Evolutionary conservation across 2,113 vertebrate genomes (phyloP).

Genomic region (Centropus unirufus): DNA sequence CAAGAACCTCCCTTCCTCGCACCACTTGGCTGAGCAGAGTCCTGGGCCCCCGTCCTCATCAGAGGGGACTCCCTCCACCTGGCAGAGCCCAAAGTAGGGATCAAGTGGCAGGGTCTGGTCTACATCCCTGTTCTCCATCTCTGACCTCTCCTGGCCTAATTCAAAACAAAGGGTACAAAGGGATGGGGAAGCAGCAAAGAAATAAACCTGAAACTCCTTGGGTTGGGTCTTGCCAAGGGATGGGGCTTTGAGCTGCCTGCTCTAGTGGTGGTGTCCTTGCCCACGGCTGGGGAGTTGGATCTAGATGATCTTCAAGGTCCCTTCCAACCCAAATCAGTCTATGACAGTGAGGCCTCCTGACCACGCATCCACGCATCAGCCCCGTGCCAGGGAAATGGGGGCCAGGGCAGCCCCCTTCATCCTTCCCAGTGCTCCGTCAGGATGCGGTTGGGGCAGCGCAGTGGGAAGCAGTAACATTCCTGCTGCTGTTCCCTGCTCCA

Average conservation of each 20-base stretch:
- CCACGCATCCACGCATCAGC: rapidly evolving
- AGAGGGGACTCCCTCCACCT: too few relatives aligned
- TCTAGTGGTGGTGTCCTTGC: too few relatives aligned
- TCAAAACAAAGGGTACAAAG: too few relatives aligned
- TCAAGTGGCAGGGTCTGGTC: background rate
- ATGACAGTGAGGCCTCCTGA: too few relatives aligned
- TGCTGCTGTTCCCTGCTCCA: background rate
- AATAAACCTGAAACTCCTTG: background rate
- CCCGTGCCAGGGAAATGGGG: background rate
- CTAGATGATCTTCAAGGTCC: too few relatives aligned
- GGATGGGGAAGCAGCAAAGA: background rate
- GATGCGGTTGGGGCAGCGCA: rapidly evolving
- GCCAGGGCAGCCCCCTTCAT: background rate
- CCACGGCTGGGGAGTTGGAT: too few relatives aligned
- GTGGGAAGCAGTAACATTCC: background rate
- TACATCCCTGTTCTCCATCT: too few relatives aligned
- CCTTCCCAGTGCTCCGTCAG: rapidly evolving
- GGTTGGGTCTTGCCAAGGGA: background rate
- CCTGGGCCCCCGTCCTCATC: background rate
- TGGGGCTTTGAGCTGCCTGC: too few relatives aligned
- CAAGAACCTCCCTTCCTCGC: background rate
- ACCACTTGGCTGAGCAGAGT: background rate
- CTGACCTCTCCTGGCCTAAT: background rate
- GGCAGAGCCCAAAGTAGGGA: background rate
- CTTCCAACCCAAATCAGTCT: too few relatives aligned